A percentile compares a stretch with the other conserved stretches of the same genome.
Evolutionary conservation across 2,888 invertebrate genomes (phyloP).

Genomic region (Apamea monoglypha): DNA sequence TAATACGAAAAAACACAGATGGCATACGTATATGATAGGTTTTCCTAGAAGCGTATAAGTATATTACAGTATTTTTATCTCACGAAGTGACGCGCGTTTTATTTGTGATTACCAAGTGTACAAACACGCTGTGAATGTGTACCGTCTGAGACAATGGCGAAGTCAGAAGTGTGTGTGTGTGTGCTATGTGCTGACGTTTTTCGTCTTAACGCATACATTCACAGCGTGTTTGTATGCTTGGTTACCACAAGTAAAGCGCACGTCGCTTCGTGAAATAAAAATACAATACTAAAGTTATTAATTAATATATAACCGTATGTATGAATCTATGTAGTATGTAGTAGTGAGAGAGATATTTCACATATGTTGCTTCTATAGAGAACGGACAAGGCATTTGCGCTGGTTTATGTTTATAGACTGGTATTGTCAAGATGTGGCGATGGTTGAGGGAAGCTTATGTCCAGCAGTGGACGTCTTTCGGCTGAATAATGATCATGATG

Average conservation of each 20-base stretch:
- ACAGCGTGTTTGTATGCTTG: background rate
- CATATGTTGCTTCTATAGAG: background rate
- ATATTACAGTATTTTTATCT: background rate
- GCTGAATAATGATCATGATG: background rate
- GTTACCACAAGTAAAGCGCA: background rate
- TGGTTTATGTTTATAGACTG: too few species aligned
- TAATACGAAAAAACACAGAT: slow-evolving; percentile 8
- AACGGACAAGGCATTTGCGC: background rate
- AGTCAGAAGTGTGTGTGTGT: background rate
- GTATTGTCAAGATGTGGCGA: background rate
- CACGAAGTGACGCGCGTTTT: background rate
- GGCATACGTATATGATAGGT: background rate
- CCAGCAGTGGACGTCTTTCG: background rate
- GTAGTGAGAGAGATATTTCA: background rate
- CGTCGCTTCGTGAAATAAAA: background rate
- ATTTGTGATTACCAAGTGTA: too few species aligned
- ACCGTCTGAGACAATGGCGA: too few species aligned
- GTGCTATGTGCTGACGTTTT: too few species aligned
- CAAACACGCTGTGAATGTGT: too few species aligned
- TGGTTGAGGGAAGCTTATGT: background rate
- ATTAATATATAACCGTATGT: too few species aligned
- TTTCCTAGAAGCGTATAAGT: background rate
- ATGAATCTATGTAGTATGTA: background rate
- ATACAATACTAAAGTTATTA: background rate
- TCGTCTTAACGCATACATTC: background rate